Evolutionary conservation across 2,888 invertebrate genomes (phyloP), one percentile per base, ranked within the genome.

Genomic region (Heteromurus nitidus): DNA sequence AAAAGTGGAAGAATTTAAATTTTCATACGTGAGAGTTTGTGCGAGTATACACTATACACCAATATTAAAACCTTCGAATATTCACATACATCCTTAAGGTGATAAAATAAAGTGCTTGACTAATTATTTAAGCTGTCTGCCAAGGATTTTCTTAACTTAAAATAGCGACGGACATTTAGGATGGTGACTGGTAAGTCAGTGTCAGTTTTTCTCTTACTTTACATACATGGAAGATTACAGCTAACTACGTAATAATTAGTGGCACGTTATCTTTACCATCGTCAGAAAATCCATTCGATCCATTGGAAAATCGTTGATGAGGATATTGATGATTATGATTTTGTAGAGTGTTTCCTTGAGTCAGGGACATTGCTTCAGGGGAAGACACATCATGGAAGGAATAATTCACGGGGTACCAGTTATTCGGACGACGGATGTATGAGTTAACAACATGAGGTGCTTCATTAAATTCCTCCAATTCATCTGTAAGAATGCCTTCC

Each of bases 401-500:
- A 77, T 87, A 87, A 68, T 85, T 84, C 9, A 84, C 75, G 28
- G 87, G 85, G 62, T 83, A 83, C 80, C 86, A 80, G 26, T 77
- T 53, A 55, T 86, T 83, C 20, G 84, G 69, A 30, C 86, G 84
- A 24, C 83, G 70, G 30, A 70, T 80, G 36, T 87, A 87, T 0
- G 87, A 83, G 75, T 87, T 87, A 42, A 95, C 91, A 86, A 95
- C 94, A 89, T 96, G 96, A 0, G 96, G 96, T 1, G 96, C 95
- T 89, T 96, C 96, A 89, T 95, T 95, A 89, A 96, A 96, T 89
- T 96, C 96, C 88, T 96, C 96, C 75, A 96, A 89, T 89, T 96
- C 96, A 88, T 96, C 96, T 87, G 90, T 90, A 60, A 90, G 88
- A 74, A 90, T 90, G 24, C 90, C 88, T 75, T 90, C 90, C 93